Evolutionary conservation across 2,113 vertebrate species (phyloP).

Genomic region (Podarcis raffonei): DNA sequence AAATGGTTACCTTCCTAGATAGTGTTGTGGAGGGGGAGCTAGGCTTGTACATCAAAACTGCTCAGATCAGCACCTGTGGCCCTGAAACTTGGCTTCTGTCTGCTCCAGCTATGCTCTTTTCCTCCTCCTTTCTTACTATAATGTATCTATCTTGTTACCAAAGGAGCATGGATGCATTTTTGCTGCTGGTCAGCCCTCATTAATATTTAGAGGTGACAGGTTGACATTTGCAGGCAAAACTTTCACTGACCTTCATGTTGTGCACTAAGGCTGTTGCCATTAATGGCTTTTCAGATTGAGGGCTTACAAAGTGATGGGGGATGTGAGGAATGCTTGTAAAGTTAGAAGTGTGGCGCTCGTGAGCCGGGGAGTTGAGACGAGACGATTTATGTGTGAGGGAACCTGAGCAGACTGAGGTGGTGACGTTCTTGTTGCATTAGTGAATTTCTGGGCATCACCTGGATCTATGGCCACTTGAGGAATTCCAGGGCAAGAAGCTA

Average conservation of each 20-base stretch:
- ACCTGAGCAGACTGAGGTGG: background rate
- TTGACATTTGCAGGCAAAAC: constrained; percentile 66
- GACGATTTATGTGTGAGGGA: background rate
- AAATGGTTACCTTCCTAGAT: constrained; percentile 29
- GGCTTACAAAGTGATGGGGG: background rate
- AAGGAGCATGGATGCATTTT: constrained; percentile 70
- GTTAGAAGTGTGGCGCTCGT: too few relatives aligned
- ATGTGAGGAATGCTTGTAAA: background rate
- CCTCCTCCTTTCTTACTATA: constrained; percentile 46
- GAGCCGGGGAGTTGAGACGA: background rate
- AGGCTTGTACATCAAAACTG: constrained; percentile 25
- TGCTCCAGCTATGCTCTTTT: constrained; percentile 13
- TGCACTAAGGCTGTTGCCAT: constrained; percentile 54
- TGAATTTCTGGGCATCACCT: background rate
- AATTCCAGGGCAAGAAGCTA: background rate
- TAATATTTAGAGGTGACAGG: constrained; percentile 71
- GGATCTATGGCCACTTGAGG: background rate
- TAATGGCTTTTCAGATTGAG: background rate
- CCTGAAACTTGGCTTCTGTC: constrained; percentile 48
- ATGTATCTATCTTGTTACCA: constrained; percentile 58
- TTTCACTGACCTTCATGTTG: constrained; percentile 69
- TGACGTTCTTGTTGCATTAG: background rate
- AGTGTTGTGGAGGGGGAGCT: background rate
- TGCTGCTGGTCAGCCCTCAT: constrained; percentile 72
- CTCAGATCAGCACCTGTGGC: constrained; percentile 52